A percentile compares a stretch with the other conserved stretches of the same genome.
These are phyloP conservation scores for Crocodylus rhombifer DNA, from an alignment of 2,797 vertebrate genomes.

Conservation along the genomic window DNA sequence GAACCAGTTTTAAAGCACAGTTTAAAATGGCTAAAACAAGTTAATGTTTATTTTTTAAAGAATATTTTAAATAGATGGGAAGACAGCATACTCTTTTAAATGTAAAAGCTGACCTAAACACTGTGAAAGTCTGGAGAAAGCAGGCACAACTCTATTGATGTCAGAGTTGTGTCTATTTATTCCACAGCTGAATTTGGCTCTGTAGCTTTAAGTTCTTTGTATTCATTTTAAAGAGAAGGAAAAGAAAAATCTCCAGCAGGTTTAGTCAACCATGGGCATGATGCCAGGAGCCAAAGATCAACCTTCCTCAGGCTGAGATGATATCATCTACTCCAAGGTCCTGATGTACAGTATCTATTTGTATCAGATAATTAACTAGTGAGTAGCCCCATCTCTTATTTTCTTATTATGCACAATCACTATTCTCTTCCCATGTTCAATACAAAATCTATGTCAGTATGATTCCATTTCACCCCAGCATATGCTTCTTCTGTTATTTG, in stretches of 20 bases:
- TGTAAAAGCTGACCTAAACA: conserved; percentile 42
- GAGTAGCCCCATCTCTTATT: conserved; percentile 57
- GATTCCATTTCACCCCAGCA: background rate
- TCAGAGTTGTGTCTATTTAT: background rate
- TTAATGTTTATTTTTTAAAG: background rate
- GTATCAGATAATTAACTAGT: conserved; percentile 68
- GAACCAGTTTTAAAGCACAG: conserved; percentile 10
- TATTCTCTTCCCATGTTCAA: conserved; percentile 14
- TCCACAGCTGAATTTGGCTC: background rate
- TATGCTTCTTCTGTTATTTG: conserved; percentile 4
- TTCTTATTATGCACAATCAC: conserved; percentile 45
- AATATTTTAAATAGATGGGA: conserved; percentile 25
- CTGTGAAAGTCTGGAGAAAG: background rate
- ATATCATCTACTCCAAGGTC: conserved; percentile 74
- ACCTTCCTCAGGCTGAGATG: conserved; percentile 74
- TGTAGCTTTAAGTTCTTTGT: conserved; percentile 71
- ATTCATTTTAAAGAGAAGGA: conserved; percentile 61
- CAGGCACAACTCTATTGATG: background rate
- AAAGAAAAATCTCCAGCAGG: conserved; percentile 72
- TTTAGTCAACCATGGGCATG: conserved; percentile 76
- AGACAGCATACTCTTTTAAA: conserved; percentile 23
- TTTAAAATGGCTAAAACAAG: conserved; percentile 12
- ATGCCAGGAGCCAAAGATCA: conserved; percentile 80
- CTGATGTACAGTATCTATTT: conserved; percentile 50
- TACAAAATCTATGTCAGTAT: background rate